These are phyloP conservation scores for Drosophila peninsularis DNA, from an alignment of 2,888 invertebrate genomes.

Conservation along the genomic window DNA sequence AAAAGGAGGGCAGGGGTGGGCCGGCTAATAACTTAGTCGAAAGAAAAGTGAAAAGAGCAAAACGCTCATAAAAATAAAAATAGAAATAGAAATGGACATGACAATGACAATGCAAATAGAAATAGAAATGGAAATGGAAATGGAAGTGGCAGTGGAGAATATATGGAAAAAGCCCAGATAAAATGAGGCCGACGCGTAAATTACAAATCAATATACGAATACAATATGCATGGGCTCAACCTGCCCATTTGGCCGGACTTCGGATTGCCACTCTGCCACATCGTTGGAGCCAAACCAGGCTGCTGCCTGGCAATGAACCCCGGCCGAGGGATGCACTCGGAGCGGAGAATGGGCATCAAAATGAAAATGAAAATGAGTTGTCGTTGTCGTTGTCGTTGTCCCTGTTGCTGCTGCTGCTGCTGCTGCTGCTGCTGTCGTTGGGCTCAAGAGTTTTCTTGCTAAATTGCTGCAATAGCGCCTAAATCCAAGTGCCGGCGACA, in stretches of 20 bases:
- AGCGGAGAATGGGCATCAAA: conserved; percentile 36
- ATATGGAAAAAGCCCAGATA: conserved; percentile 16
- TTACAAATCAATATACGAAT: conserved; percentile 67
- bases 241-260: conserved; percentile 15
- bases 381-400: conserved; percentile 2
- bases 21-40: conserved; percentile 56
- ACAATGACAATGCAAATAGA: conserved; percentile 36
- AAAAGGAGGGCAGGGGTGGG: conserved; percentile 18
- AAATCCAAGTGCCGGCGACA: conserved; percentile 41
- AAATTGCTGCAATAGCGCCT: conserved; percentile 39
- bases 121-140: conserved; percentile 26
- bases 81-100: conserved; percentile 48
- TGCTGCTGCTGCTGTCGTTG: conserved; percentile 3
- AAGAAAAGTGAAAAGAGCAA: conserved; percentile 46
- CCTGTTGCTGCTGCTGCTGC: neutral
- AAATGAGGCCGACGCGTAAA: conserved; percentile 59
- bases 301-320: conserved; percentile 32
- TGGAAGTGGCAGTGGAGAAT: conserved; percentile 16
- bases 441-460: conserved; percentile 42
- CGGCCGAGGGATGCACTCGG: conserved; percentile 23
- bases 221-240: conserved; percentile 39
- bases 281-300: neutral
- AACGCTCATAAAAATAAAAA: conserved; percentile 51
- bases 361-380: conserved; percentile 46
- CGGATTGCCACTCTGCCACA: neutral